phyloP scores from a whole-genome alignment of 2,797 vertebrate species.

The Syncerus caffer region DNA sequence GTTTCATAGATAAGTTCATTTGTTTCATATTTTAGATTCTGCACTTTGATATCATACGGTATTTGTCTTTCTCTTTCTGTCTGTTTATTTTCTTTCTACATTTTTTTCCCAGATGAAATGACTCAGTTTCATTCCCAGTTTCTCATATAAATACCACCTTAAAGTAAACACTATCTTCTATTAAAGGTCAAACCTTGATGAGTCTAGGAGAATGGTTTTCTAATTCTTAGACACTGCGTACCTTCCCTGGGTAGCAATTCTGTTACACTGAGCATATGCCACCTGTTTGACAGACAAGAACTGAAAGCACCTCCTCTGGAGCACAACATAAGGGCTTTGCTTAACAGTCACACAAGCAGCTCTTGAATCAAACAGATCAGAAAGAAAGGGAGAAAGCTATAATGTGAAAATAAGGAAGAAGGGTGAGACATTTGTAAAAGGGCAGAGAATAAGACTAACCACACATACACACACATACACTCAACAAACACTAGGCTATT shows the following conservation, averaged over 20 bases:
- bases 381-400: not conserved
- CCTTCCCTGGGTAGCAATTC: not conserved
- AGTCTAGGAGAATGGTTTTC: not conserved
- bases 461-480: not conserved
- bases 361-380: not conserved
- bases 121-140: not conserved
- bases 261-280: not conserved
- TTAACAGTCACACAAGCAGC: not conserved
- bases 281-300: not conserved
- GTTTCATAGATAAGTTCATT: not conserved
- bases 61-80: not conserved
- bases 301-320: not conserved
- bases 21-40: not conserved
- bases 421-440: not conserved
- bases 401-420: constrained; percentile 27
- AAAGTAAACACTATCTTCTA: not conserved
- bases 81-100: not conserved
- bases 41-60: not conserved
- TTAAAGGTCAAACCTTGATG: not conserved
- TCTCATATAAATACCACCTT: not conserved
- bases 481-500: not conserved
- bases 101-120: not conserved
- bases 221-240: not conserved
- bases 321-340: not conserved
- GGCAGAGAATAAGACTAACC: not conserved